Evolutionary conservation across 1,140 invertebrate genomes (phyloP), one percentile per base, ranked within the genome.

Genomic region (Drosophila arizonae): DNA sequence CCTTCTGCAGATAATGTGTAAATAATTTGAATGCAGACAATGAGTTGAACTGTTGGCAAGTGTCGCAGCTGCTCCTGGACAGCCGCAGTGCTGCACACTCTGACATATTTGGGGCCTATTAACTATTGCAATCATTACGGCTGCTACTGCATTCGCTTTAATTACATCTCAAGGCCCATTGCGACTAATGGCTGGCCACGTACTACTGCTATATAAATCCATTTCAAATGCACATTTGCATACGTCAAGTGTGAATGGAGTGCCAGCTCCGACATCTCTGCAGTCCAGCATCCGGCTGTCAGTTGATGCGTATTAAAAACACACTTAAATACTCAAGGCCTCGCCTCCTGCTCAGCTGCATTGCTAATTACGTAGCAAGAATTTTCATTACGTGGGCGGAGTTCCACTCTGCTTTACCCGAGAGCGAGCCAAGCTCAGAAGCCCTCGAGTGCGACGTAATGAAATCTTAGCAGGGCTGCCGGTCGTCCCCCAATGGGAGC

Each of bases 1-100:
- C 41, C 60, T 69, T 17, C 55, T 60, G 57, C 52, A 76, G 81
- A 85, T 84, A 77, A 84, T 79, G 81, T 77, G 64, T 70, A 79
- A 85, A 85, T 85, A 85, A 84, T 84, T 84, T 76, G 65, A 64
- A 75, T 72, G 58, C 55, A 55, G 78, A 72, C 60, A 62, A 69
- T 70, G 65, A 50, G 74, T 48, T 39, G 15, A 39, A 70, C 39
- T 56, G 24, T 46, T 70, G 48, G 50, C 56, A 57, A 61, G 69
- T 65, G 63, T 33, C 28, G 33, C 21, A 41, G 28, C 24, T 52
- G 33, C 52, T 48, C n/a, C 15, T 41, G 52, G 21, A 45, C 26
- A 48, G 15, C 52, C 43, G 64, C 64, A 41, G 10, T 13, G 15
- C n/a, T 52, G 26, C 28, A 33, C 33, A 52, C 51, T 10, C 28